Base-by-base conservation (phyloP, 2,888 invertebrate genomes). In the Hofmannophila pseudospretella region DNA sequence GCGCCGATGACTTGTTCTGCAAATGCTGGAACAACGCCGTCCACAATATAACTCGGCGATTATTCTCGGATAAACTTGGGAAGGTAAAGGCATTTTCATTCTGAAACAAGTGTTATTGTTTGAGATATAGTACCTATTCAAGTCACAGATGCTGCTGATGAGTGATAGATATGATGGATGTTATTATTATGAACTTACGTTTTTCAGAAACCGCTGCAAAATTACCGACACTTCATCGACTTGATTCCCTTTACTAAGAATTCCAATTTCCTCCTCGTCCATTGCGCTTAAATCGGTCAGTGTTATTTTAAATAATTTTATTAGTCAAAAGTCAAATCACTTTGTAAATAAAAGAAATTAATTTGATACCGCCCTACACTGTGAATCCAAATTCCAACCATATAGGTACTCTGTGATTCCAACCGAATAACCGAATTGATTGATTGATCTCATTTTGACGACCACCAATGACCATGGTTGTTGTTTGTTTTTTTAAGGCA, bases 1-100 rank as follows among this genome's bases (percentile, higher is more conserved):
- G 42, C 38, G 73, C 67, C 40, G 84, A 69, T 19, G 78, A 62
- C 32, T 81, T 67, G 43, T 87, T 80, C 41, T 86, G 81, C n/a
- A 93, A 73, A 50, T 87, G 82, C 47, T 86, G 74, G 59, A 91
- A 91, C 36, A 93, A 60, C 19, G 80, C 79, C 12, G 85, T 78
- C 93, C 93, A 93, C 32, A 93, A 53, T 28, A 89, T 67, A 35
- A 74, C 72, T 49, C 92, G 78, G 44, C 81, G 78, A 49, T 88
- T 85, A 37, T 84, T 81, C 43, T 84, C 61, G 40, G 88, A 79
- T 44, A 93, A 67, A 57, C 88, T 88, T n/a, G 90, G 88, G 69
- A 94, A 93, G 16, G 68, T 72, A 59, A 90, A 91, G 1, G 75
- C 75, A 52, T 86, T 88, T 47, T 88, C 68, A 58, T 80, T 75